phyloP scores from a whole-genome alignment of 2,888 invertebrate genomes.

The Saturnia pavonia region DNA sequence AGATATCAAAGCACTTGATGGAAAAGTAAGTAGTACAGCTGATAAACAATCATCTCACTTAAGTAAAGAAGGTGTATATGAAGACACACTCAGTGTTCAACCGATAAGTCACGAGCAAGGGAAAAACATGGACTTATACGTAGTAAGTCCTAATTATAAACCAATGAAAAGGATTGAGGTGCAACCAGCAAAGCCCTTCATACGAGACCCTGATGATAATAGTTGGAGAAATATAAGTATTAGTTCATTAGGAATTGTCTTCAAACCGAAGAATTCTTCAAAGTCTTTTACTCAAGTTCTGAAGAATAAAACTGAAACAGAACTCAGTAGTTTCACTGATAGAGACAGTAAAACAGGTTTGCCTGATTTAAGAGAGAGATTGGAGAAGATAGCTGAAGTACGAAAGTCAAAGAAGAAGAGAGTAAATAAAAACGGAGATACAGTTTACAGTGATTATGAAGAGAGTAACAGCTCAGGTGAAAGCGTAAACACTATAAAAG shows the following conservation, averaged over 20 bases:
- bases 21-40: conserved; percentile 10
- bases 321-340: conserved; percentile 53
- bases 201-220: conserved; percentile 72
- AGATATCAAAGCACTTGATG: conserved; percentile 20
- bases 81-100: conserved; percentile 54
- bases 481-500: conserved; percentile 32
- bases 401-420: conserved; percentile 69
- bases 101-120: conserved; percentile 53
- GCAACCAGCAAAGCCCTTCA: conserved; percentile 58
- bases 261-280: conserved; percentile 71
- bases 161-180: conserved; percentile 71
- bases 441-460: conserved; percentile 64
- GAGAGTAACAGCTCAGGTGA: conserved; percentile 54
- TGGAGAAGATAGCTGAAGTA: conserved; percentile 71
- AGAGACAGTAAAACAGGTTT: conserved; percentile 54
- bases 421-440: conserved; percentile 57
- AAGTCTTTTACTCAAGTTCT: conserved; percentile 72
- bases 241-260: conserved; percentile 73
- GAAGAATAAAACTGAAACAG: conserved; percentile 71
- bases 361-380: conserved; percentile 62
- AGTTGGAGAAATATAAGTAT: conserved; percentile 78
- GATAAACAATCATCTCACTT: conserved; percentile 10
- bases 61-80: conserved; percentile 23
- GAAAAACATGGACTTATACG: conserved; percentile 51
- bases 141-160: conserved; percentile 65